Evolutionary conservation across 2,113 vertebrate genomes (phyloP).

Genomic region (Pagrus major): DNA sequence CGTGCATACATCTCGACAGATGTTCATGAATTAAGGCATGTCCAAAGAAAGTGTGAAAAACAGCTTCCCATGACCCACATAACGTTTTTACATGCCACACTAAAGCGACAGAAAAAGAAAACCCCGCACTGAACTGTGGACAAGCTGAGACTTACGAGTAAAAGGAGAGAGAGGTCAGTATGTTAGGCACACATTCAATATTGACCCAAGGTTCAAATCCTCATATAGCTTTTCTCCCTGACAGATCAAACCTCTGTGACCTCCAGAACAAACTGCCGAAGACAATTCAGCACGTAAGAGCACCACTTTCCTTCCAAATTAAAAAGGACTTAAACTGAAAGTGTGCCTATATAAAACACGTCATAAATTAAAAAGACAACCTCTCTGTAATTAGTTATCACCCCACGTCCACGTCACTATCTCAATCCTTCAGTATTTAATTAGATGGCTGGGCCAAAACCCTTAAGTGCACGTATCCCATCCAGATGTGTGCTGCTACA

Average conservation of each 20-base stretch:
- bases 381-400: neutral
- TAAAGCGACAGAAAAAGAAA: constrained; percentile 46
- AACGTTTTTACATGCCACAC: constrained; percentile 60
- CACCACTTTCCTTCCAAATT: neutral
- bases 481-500: constrained; percentile 39
- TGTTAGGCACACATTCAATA: constrained; percentile 45
- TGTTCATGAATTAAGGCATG: neutral
- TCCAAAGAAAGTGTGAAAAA: constrained; percentile 42
- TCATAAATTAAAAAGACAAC: neutral
- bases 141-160: constrained; percentile 4
- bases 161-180: constrained; percentile 6
- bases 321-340: neutral
- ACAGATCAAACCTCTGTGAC: constrained; percentile 15
- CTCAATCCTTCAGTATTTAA: constrained; percentile 6
- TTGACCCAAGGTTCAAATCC: constrained; percentile 52
- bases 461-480: neutral
- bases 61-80: constrained; percentile 39
- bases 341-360: neutral
- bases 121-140: constrained; percentile 7
- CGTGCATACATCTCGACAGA: neutral
- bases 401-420: neutral
- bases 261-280: constrained; percentile 16
- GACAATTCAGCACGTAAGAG: neutral
- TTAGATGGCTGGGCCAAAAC: neutral
- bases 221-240: neutral